A percentile compares a stretch with the other conserved stretches of the same genome.
phyloP scores from a whole-genome alignment of 2,888 invertebrate genomes.

The Blomia tropicalis region DNA sequence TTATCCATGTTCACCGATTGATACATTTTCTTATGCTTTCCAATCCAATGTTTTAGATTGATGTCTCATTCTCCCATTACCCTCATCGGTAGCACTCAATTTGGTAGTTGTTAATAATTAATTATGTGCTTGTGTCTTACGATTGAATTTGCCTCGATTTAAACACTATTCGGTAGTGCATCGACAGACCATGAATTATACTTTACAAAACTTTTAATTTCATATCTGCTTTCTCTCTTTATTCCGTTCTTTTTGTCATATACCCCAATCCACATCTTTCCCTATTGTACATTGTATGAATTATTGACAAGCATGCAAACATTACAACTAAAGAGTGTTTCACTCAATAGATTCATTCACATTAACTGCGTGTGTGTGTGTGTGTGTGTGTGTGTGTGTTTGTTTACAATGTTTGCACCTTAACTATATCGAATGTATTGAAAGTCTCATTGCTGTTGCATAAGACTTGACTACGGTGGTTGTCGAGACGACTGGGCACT shows the following conservation, averaged over 20 bases:
- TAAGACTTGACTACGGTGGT: no score
- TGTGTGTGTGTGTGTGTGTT: no score
- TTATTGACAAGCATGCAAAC: conserved; percentile 13
- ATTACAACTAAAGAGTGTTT: no score
- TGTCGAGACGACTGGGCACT: no score
- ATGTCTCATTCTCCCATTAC: not conserved
- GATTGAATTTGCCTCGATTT: conserved; percentile 11
- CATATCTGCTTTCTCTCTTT: not conserved
- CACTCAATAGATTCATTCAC: no score
- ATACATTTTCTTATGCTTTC: not conserved
- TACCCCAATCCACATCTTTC: conserved; percentile 2
- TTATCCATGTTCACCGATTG: not conserved
- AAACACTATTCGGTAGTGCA: not conserved
- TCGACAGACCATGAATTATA: not conserved
- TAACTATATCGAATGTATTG: no score
- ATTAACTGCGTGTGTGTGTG: no score
- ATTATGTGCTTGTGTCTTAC: not conserved
- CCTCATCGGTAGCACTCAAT: conserved; percentile 6
- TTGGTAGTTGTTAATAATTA: conserved; percentile 6
- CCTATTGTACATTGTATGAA: not conserved
- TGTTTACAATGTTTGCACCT: no score
- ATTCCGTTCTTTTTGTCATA: not conserved
- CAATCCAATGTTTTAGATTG: not conserved
- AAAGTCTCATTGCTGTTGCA: no score
- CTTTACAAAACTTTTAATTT: conserved; percentile 12